Conservation (phyloP, 2,797 vertebrate genomes). For the Platyrinchus mystaceus region DNA sequence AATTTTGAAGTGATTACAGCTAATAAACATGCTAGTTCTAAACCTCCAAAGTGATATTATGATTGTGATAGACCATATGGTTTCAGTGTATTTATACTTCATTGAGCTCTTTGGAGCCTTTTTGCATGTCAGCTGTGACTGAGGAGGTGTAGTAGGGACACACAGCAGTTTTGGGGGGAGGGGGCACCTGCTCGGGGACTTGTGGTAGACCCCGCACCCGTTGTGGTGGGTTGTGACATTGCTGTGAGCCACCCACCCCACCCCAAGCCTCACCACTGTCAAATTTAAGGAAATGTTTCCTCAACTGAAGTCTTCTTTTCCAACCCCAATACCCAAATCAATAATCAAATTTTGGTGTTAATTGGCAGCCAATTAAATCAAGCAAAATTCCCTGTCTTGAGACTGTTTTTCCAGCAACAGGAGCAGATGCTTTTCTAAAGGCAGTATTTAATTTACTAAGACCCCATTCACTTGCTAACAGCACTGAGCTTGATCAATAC, state of each 20-base stretch:
- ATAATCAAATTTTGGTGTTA: background rate
- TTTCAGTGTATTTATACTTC: slow-evolving; percentile 12
- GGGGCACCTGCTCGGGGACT: background rate
- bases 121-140: background rate
- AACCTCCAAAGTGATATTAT: slow-evolving; percentile 13
- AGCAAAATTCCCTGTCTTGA: background rate
- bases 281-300: background rate
- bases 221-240: background rate
- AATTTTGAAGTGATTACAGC: slow-evolving; percentile 14
- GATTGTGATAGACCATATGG: slow-evolving; percentile 33
- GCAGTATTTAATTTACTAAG: background rate
- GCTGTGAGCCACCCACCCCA: background rate
- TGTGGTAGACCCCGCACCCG: accelerated
- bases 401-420: background rate
- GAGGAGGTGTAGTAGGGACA: background rate
- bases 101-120: background rate
- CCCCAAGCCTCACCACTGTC: background rate
- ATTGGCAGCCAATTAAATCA: background rate
- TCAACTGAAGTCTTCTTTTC: background rate
- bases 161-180: background rate
- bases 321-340: background rate
- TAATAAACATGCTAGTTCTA: slow-evolving; percentile 36
- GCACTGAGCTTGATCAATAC: background rate
- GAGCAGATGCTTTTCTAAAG: slow-evolving; percentile 1
- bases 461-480: background rate